Evolutionary conservation across 30 jellyfish, hydroid and myxozoan species (phyloP), one percentile per base, ranked within the genome.

Genomic region (Aurelia aurita): DNA sequence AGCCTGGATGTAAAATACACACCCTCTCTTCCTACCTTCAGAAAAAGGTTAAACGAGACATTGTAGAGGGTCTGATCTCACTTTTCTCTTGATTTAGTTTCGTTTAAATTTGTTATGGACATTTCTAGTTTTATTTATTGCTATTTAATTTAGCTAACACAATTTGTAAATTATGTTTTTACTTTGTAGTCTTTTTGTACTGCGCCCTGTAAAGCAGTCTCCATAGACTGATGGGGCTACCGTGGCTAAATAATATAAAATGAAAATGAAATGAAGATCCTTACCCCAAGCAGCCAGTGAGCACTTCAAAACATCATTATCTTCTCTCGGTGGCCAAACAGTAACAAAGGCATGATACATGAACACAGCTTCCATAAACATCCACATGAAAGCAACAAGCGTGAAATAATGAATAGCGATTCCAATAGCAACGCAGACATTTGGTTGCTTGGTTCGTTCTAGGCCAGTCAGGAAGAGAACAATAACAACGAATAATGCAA

Each of bases 261-360:
- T n/a, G n/a, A n/a, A n/a, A 9, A 5, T 7, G 29, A 5, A 35
- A 1, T 0, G 0, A 31, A 22, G 11, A 27, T 32, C 58, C 98
- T 53, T 71, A 94, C 99, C 99, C 99, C 99, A 94, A 44, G 99
- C 99, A 69, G 85, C 91, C 25, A 89, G 79, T 26, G 97, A 15
- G 73, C 98, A 88, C 58, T 89, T 94, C 62, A 75, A 62, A 16
- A 94, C 87, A 72, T 94, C 99, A n/a, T 96, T 96, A 18, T 88
- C 96, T 45, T 94, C 97, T 51, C 96, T 89, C 34, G 99, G 97
- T 72, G 99, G 99, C 99, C 99, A 94, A 20, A 94, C 99, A 75
- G 86, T 79, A 35, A 94, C 99, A 71, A 94, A 94, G 14, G 99
- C 99, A 51, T 94, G 97, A 58, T 87, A 94, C 99, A 94, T 94